These are phyloP conservation scores for Caenorhabditis virilis DNA, from an alignment of 2,888 invertebrate genomes.

Conservation along the genomic window DNA sequence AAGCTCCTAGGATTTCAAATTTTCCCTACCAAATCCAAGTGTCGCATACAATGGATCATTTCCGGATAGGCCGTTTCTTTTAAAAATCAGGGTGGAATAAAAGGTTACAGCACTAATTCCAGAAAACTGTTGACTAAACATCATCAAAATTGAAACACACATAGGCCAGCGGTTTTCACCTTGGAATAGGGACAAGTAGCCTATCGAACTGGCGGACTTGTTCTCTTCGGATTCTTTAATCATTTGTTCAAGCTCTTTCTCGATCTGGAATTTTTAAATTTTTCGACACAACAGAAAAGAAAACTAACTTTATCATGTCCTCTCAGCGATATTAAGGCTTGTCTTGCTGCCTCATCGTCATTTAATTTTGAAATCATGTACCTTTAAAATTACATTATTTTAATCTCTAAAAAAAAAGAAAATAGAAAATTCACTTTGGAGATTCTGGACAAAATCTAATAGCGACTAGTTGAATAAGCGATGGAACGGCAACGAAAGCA, in stretches of 20 bases:
- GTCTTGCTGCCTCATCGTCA: conserved; percentile 20
- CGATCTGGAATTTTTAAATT: too few relatives aligned
- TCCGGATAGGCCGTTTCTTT: conserved; percentile 75
- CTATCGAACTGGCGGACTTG: too few relatives aligned
- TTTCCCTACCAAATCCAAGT: conserved; percentile 80
- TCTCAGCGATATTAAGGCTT: conserved; percentile 18
- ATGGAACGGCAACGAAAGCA: conserved; percentile 77
- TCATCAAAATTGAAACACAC: conserved; percentile 80
- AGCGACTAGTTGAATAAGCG: conserved; percentile 76
- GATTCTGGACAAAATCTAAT: conserved; percentile 84
- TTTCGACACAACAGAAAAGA: too few relatives aligned
- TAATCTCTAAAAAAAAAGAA: too few relatives aligned
- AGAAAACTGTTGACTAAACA: conserved; percentile 86
- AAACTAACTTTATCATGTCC: conserved; percentile 20
- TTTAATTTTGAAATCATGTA: too few relatives aligned
- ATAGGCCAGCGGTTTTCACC: conserved; percentile 78
- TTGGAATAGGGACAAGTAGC: conserved; percentile 46
- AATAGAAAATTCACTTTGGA: conserved; percentile 82
- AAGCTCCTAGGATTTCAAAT: conserved; percentile 75
- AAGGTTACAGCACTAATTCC: conserved; percentile 70
- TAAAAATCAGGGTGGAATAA: conserved; percentile 83
- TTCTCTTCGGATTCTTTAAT: too few relatives aligned
- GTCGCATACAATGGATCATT: conserved; percentile 80
- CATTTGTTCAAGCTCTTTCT: conserved; percentile 27
- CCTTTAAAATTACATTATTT: too few relatives aligned